Evolutionary conservation across 2,113 vertebrate species (phyloP), one percentile per base, ranked within the genome.

Genomic region (Callopanchax toddi): DNA sequence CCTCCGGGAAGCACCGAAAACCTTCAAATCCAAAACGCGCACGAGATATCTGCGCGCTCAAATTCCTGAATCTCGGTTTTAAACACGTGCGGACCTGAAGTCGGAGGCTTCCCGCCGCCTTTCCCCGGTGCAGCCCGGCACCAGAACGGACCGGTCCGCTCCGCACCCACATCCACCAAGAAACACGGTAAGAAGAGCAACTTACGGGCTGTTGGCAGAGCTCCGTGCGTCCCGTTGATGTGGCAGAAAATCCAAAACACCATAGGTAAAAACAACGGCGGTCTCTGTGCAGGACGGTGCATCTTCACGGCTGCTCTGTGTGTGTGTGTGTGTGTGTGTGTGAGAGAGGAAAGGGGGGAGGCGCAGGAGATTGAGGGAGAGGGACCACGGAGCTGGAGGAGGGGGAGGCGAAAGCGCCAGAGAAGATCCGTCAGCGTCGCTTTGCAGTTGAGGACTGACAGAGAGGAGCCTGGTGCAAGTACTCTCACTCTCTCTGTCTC

Each of bases 141-240:
- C 56, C 57, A 37, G 25, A 46, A 59, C n/a, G n/a, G n/a, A 32
- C 36, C 36, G 11, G 10, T 1, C 36, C 1, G 1, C 11, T 4
- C 36, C 11, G 11, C 46, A 10, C 53, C 20, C 45, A 34, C 51
- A 74, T 15, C 21, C 58, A 5, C 2, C 3, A 12, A 29, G 49
- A 51, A 43, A 1, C 3, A n/a, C n/a, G n/a, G n/a, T n/a, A 7
- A 29, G 42, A 54, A 40, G 3, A 68, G 74, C 39, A 90, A 93
- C 92, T 93, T 93, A 93, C 92, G 90, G 79, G 79, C 70, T 86
- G 91, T 87, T 83, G 89, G 84, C 57, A 89, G 81, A 89, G 91
- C 92, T 88, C 89, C 92, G 50, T 40, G 73, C 29, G 55, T 83
- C 36, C 65, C 56, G 83, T 45, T 86, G 86, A 83, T 75, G 57